Evolutionary conservation across 2,888 invertebrate genomes (phyloP).

Genomic region (Venusia cambrica): DNA sequence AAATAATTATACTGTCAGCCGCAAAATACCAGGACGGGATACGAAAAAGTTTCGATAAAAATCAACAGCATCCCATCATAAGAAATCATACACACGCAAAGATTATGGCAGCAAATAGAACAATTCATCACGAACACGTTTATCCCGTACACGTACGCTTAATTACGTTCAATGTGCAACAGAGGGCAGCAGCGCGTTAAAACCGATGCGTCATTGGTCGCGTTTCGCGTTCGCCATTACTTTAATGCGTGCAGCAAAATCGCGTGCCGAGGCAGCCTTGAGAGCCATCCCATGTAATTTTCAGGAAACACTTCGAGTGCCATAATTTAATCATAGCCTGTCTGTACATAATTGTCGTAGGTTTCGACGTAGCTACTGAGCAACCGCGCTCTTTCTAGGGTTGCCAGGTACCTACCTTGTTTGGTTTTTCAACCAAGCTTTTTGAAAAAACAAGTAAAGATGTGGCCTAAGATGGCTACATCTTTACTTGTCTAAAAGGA

Average conservation of each 20-base stretch:
- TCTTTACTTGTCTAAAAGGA: no score
- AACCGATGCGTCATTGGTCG: conserved; percentile 77
- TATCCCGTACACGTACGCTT: conserved; percentile 26
- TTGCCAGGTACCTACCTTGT: no score
- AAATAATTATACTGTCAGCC: no score
- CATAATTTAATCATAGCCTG: conserved; percentile 80
- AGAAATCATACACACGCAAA: conserved; percentile 26
- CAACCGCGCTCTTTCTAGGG: conserved; percentile 36
- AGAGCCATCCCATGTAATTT: conserved; percentile 78
- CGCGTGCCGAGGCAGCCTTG: conserved; percentile 75
- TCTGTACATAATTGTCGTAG: conserved; percentile 71
- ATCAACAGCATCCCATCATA: conserved; percentile 1
- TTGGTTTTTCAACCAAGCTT: no score
- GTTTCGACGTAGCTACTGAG: conserved; percentile 68
- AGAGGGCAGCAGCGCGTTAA: conserved; percentile 62
- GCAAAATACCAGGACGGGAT: no score
- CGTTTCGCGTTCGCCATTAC: conserved; percentile 60
- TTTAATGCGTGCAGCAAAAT: conserved; percentile 69
- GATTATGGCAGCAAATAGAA: conserved; percentile 35
- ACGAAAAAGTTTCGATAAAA: no score
- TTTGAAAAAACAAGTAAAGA: no score
- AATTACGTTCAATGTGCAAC: conserved; percentile 51
- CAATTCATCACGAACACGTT: conserved; percentile 30
- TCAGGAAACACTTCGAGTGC: conserved; percentile 77
- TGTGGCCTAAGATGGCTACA: no score